Percentiles rank a stretch among this genome's conserved stretches.
Evolutionary conservation across 1,140 invertebrate genomes (phyloP).

Genomic region (Hermetia illucens): DNA sequence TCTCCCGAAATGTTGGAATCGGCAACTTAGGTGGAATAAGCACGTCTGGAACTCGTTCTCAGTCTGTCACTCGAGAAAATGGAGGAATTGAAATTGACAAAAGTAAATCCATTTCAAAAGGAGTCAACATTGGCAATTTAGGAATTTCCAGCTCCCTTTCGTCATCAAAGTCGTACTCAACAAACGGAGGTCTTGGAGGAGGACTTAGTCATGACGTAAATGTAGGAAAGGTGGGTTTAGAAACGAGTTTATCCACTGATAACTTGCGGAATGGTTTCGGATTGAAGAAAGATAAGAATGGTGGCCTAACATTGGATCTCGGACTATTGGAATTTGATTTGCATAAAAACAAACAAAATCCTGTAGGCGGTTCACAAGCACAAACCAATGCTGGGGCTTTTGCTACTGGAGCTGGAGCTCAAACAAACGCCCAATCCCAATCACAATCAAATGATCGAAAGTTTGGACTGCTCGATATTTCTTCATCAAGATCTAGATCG

Average conservation of each 20-base stretch:
- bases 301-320: slow-evolving; percentile 15
- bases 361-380: slow-evolving; percentile 7
- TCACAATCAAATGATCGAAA: slow-evolving; percentile 13
- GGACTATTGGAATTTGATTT: slow-evolving; percentile 20
- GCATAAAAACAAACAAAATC: slow-evolving; percentile 11
- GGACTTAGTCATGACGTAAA: slow-evolving; percentile 20
- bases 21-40: no score
- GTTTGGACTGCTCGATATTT: slow-evolving; percentile 14
- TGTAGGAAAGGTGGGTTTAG: slow-evolving; percentile 18
- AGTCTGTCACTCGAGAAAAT: no score
- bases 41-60: no score
- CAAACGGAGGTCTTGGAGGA: slow-evolving; percentile 12
- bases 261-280: slow-evolving; percentile 22
- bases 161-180: slow-evolving; percentile 15
- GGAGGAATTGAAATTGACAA: no score
- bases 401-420: slow-evolving; percentile 16
- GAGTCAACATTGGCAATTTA: slow-evolving; percentile 16
- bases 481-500: slow-evolving; percentile 13
- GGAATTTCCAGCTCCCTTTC: slow-evolving; percentile 24
- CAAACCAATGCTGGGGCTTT: no score
- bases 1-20: no score
- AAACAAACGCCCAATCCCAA: slow-evolving; percentile 15
- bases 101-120: slow-evolving; percentile 16
- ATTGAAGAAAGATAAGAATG: slow-evolving; percentile 16
- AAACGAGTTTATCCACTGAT: slow-evolving; percentile 16